Base-by-base conservation (phyloP, 2,888 invertebrate species). In the Eudasyphora cyanicolor region DNA sequence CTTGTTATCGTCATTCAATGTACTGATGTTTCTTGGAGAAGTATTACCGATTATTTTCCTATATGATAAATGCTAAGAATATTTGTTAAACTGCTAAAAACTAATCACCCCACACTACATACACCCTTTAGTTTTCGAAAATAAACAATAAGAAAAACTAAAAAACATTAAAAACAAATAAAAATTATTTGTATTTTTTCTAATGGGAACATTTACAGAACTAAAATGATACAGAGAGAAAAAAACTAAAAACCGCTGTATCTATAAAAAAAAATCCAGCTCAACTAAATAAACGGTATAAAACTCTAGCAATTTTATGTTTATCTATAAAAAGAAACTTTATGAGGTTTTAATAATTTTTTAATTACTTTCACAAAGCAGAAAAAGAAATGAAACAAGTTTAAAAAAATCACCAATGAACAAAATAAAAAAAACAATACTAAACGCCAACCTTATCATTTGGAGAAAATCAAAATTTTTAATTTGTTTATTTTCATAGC, bases 371-470 rank as follows among this genome's bases (percentile, higher is more conserved):
- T 45, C 1, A 45, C 4, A 45, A 45, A 45, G 12, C n/a, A 73
- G 27, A 42, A 35, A 54, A 62, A 24, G 12, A 24, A 45, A 42
- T 27, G 24, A 42, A 38, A 38, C 38, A 67, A 67, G 42, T 85
- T 86, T 86, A 86, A 86, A 87, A 19, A 51, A 51, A 51, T 21
- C 3, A 8, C 35, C 35, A 10, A 35, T 21, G 24, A 21, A 1
- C 19, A 19, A 51, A 7, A 10, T 7, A 87, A 85, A 71, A 74
- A 69, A 79, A 49, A 1, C 45, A 49, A 49, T n/a, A 42, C 19
- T 14, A 76, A 76, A 27, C 45, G 24, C 45, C 24, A 49, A 70
- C 12, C 7, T 32, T 29, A 70, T 70, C 69, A 17, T 27, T 49
- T 70, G n/a, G 49, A 42, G 67, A 67, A 67, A 67, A 67, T 67